Conservation (phyloP, 2,888 invertebrate genomes). For the Cremastinae sp. region DNA sequence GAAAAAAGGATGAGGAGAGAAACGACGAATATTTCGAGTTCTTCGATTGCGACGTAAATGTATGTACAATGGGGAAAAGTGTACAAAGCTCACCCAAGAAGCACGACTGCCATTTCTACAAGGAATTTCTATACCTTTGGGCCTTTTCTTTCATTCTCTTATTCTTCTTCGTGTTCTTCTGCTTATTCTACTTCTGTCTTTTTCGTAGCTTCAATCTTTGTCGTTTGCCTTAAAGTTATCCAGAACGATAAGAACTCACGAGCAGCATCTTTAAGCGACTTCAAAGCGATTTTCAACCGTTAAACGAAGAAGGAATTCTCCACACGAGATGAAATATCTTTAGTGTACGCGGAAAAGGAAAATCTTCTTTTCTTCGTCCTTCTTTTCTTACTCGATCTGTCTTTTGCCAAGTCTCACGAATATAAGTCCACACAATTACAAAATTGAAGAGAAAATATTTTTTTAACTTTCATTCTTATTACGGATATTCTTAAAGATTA, state of each 20-base stretch:
- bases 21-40: conserved; percentile 37
- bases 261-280: conserved; percentile 38
- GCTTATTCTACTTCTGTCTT: conserved; percentile 18
- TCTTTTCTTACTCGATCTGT: conserved; percentile 1
- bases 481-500: too few species aligned
- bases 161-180: not conserved
- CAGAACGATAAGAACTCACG: conserved; percentile 54
- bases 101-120: conserved; percentile 35
- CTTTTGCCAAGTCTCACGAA: not conserved
- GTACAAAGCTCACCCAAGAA: conserved; percentile 39
- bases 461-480: too few species aligned
- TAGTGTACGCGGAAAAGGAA: conserved; percentile 44
- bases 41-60: conserved; percentile 61
- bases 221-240: conserved; percentile 44
- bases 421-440: too few species aligned
- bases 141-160: conserved; percentile 32
- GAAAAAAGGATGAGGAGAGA: not conserved
- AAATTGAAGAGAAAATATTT: too few species aligned
- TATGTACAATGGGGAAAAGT: conserved; percentile 48
- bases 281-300: conserved; percentile 57
- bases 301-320: conserved; percentile 31
- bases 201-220: conserved; percentile 25
- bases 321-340: conserved; percentile 18
- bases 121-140: conserved; percentile 32
- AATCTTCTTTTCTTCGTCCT: conserved; percentile 16